phyloP scores from a whole-genome alignment of 1,140 invertebrate species.

The Psix sp. region DNA sequence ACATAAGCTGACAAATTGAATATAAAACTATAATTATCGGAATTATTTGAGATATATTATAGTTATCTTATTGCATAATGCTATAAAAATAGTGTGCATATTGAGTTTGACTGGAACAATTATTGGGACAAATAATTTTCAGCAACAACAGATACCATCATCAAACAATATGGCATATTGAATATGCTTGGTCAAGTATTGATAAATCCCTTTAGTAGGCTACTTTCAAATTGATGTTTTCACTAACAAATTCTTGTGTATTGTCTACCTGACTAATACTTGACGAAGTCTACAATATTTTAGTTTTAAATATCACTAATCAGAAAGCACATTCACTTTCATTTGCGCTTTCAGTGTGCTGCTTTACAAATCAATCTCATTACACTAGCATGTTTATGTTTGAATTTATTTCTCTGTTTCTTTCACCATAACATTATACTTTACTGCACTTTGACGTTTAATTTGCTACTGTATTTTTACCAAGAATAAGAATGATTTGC shows the following conservation, averaged over 20 bases:
- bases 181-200: conserved; percentile 76
- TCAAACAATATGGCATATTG: conserved; percentile 70
- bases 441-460: conserved; percentile 50
- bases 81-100: too few species aligned
- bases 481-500: too few species aligned
- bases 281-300: conserved; percentile 74
- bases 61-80: too few species aligned
- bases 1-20: not conserved
- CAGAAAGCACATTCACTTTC: conserved; percentile 73
- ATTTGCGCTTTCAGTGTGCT: conserved; percentile 77
- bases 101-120: too few species aligned
- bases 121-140: conserved; percentile 40
- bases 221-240: conserved; percentile 21
- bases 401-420: conserved; percentile 26
- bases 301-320: conserved; percentile 70
- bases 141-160: conserved; percentile 31
- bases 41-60: too few species aligned
- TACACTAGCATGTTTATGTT: conserved; percentile 60
- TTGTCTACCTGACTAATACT: conserved; percentile 66
- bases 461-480: too few species aligned
- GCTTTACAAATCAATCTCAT: conserved; percentile 59
- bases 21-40: too few species aligned
- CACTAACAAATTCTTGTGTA: conserved; percentile 43
- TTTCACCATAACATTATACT: conserved; percentile 26
- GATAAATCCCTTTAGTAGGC: conserved; percentile 27